Conservation (phyloP, 2,113 vertebrate genomes). For the Lethenteron reissneri region DNA sequence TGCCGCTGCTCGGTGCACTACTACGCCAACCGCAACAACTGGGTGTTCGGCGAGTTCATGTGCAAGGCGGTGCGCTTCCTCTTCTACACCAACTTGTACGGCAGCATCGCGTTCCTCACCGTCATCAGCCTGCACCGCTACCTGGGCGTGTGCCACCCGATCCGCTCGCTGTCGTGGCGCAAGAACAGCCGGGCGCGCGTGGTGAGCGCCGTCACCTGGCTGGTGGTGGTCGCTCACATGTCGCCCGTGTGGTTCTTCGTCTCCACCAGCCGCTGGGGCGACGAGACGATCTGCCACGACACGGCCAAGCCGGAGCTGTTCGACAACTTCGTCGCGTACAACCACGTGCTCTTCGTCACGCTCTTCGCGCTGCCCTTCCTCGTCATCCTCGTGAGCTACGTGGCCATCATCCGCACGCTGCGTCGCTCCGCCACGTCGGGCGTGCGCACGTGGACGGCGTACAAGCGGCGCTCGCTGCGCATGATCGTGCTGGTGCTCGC, state of each 20-base stretch:
- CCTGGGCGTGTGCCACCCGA: slow-evolving; percentile 52
- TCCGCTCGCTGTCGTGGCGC: slow-evolving; percentile 52
- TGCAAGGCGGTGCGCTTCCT: slow-evolving; percentile 84
- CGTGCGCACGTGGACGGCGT: slow-evolving; percentile 22
- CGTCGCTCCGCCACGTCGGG: slow-evolving; percentile 23
- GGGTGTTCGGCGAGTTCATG: slow-evolving; percentile 54
- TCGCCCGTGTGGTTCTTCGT: slow-evolving; percentile 61
- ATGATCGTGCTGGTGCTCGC: slow-evolving; percentile 66
- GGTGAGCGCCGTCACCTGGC: slow-evolving; percentile 35
- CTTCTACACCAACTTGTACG: slow-evolving; percentile 84
- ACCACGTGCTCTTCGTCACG: slow-evolving; percentile 41
- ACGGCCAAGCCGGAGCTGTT: slow-evolving; percentile 59
- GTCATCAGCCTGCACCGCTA: slow-evolving; percentile 81
- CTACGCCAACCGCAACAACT: slow-evolving; percentile 56
- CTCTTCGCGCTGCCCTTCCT: slow-evolving; percentile 60
- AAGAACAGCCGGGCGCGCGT: slow-evolving; percentile 37
- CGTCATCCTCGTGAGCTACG: slow-evolving; percentile 54
- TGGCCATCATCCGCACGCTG: slow-evolving; percentile 50
- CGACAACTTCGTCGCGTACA: slow-evolving; percentile 54
- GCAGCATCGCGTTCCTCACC: slow-evolving; percentile 75
- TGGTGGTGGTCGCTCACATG: slow-evolving; percentile 41
- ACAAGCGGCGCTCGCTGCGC: slow-evolving; percentile 72
- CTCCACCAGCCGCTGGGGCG: slow-evolving; percentile 23
- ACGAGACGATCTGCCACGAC: slow-evolving; percentile 47
- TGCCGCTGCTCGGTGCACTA: slow-evolving; percentile 78